Percentiles rank a stretch among this genome's conserved stretches.
Conservation (phyloP, 2,113 vertebrate genomes). For the Willisornis vidua region DNA sequence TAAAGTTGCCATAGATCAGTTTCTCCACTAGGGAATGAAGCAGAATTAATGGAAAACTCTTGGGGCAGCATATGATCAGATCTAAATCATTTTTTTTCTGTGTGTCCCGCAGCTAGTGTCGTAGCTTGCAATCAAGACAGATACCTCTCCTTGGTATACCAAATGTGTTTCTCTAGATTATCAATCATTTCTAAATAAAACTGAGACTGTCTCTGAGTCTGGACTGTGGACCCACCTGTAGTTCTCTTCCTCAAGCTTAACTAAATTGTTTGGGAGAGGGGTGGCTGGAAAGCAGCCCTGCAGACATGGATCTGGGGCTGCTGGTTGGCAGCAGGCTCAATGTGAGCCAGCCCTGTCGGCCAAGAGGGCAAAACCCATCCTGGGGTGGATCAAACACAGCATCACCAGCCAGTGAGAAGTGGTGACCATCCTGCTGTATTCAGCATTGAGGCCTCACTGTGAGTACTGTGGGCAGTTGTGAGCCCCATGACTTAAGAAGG, state of each 20-base stretch:
- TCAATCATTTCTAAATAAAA: not conserved
- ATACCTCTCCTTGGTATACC: not conserved
- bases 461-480: not conserved
- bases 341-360: not conserved
- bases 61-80: not conserved
- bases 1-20: not conserved
- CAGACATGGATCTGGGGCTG: not conserved
- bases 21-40: not conserved
- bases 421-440: not conserved
- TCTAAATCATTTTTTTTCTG: not conserved
- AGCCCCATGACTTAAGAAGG: not conserved
- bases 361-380: not conserved
- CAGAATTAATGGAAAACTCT: not conserved
- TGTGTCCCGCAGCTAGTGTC: not conserved
- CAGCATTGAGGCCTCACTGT: rapidly evolving
- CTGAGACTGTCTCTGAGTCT: not conserved
- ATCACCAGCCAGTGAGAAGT: not conserved
- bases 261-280: not conserved
- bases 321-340: rapidly evolving
- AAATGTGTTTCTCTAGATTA: not conserved
- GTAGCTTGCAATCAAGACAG: not conserved
- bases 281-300: not conserved
- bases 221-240: not conserved
- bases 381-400: not conserved
- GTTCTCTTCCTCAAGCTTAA: not conserved